Conservation (phyloP, 2,113 vertebrate species). For the Bubalus kerabau region DNA sequence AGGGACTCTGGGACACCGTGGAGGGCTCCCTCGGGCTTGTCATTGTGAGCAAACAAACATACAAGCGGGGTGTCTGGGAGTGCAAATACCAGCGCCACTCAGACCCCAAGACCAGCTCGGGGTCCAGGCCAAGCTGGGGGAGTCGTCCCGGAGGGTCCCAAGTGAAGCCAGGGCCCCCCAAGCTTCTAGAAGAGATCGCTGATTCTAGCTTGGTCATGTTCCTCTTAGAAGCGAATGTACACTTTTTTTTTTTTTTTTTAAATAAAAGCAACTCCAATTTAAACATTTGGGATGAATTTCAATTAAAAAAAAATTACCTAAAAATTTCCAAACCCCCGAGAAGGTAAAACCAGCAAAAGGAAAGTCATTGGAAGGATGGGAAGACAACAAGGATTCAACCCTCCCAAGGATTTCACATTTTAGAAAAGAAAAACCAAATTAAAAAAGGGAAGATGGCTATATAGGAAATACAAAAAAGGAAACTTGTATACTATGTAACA, state of each 20-base stretch:
- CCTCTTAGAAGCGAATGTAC: neutral
- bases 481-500: neutral
- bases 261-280: neutral
- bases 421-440: neutral
- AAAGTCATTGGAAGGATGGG: neutral
- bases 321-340: neutral
- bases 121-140: neutral
- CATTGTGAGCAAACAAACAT: neutral
- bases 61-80: neutral
- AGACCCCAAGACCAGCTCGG: neutral
- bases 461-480: neutral
- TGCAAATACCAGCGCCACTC: neutral
- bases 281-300: neutral
- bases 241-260: neutral
- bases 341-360: neutral
- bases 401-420: neutral
- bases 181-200: neutral
- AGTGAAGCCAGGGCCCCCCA: neutral
- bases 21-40: neutral
- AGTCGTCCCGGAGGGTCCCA: neutral
- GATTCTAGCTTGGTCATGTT: neutral
- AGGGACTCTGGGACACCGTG: neutral
- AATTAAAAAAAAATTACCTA: neutral
- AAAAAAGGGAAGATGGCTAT: neutral
- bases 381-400: neutral